Evolutionary conservation across 2,797 vertebrate genomes (phyloP).

Genomic region (Tinamus major): DNA sequence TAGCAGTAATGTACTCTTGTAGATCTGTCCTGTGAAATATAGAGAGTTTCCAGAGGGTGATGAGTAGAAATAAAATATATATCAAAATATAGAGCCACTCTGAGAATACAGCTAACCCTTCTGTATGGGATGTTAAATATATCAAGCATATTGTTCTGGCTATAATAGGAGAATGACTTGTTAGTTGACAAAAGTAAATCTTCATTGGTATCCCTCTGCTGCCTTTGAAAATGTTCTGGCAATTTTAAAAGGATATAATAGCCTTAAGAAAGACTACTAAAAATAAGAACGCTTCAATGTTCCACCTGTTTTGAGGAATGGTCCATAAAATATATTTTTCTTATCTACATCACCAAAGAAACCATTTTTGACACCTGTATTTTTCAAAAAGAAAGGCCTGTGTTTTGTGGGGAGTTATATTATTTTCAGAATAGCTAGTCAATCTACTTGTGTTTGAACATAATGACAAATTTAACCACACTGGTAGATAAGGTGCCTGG

Average conservation of each 20-base stretch:
- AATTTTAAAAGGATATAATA: not conserved
- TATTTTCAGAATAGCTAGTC: not conserved
- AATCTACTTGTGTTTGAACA: not conserved
- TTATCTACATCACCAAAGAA: not conserved
- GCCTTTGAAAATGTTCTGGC: not conserved
- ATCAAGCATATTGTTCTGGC: not conserved
- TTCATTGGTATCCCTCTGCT: not conserved
- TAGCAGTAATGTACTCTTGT: not conserved
- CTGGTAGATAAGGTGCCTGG: not conserved
- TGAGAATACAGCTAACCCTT: not conserved
- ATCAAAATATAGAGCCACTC: not conserved
- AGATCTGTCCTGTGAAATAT: not conserved
- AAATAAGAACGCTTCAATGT: not conserved
- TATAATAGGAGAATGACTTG: not conserved
- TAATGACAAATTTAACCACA: not conserved
- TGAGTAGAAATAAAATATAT: not conserved
- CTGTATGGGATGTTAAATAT: not conserved
- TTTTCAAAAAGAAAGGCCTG: not conserved
- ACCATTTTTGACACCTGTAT: not conserved
- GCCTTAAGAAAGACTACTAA: not conserved
- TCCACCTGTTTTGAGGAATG: not conserved
- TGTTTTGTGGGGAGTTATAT: not conserved
- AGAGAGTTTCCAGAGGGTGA: not conserved
- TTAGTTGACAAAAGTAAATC: not conserved
- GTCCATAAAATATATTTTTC: not conserved